Evolutionary conservation across 2,888 invertebrate species (phyloP).

Genomic region (Sminthurinus aureus): DNA sequence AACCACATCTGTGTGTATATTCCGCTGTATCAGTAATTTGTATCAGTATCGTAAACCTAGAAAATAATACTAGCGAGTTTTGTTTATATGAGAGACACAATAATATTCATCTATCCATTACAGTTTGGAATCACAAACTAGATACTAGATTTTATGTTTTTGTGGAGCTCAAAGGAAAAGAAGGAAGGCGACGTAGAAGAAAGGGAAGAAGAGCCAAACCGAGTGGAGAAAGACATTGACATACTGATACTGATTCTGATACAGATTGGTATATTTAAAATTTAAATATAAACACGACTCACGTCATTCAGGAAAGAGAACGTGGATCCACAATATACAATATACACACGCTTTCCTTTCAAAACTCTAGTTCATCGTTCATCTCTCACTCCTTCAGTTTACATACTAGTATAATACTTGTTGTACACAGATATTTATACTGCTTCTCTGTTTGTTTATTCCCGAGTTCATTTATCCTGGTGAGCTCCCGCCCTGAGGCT

Average conservation of each 20-base stretch:
- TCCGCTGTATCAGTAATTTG: too few relatives aligned
- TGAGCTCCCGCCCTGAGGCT: slow-evolving; percentile 20
- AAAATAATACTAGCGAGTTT: too few relatives aligned
- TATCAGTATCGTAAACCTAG: too few relatives aligned
- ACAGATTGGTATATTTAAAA: slow-evolving; percentile 26
- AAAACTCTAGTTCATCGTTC: slow-evolving; percentile 12
- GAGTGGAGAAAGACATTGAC: slow-evolving; percentile 20
- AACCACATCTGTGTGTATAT: too few relatives aligned
- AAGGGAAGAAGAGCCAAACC: background rate
- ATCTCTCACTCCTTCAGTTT: background rate
- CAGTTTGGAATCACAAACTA: too few relatives aligned
- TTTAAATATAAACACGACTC: slow-evolving; percentile 34
- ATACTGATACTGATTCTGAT: slow-evolving; percentile 6
- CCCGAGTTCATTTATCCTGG: slow-evolving; percentile 40
- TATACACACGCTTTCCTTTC: background rate
- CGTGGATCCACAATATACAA: background rate
- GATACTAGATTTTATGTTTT: too few relatives aligned
- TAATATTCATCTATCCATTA: too few relatives aligned
- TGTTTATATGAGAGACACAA: too few relatives aligned
- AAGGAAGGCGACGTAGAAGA: background rate
- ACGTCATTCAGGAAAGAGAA: slow-evolving; percentile 11
- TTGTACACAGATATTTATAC: background rate
- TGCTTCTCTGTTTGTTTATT: slow-evolving; percentile 19
- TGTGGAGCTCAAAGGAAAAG: too few relatives aligned
- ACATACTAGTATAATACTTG: background rate